Base-by-base conservation (phyloP, 2,797 vertebrate genomes). In the Pipistrellus pygmaeus region DNA sequence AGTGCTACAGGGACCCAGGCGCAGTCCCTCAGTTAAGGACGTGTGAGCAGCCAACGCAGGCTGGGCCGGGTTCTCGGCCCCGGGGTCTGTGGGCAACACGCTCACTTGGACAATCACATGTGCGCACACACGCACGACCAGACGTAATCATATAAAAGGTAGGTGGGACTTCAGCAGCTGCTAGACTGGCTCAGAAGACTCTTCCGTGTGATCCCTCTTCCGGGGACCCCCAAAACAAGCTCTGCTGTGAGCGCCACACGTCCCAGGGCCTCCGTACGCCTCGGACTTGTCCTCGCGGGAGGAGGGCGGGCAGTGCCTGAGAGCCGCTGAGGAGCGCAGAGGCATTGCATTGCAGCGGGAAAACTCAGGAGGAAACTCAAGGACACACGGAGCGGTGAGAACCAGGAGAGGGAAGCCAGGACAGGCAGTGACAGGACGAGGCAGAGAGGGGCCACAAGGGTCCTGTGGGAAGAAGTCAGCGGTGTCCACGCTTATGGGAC, bases 251-350 rank as follows among this genome's bases (percentile, higher is more conserved):
- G 80, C 3, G 5, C 64, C 2, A 0, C 68, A 86, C 84, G 2
- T 66, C 48, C 93, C 80, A 4, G 48, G 17, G 89, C 69, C 82
- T 89, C 91, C 89, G 85, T 44, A 95, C 55, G 27, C 84, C 3
- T 0, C 3, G 0, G 55, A 57, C 10, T 4, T 38, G 96, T 75
- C 94, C 89, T 95, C 77, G 90, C 53, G 23, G 94, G 2, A 14
- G 60, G 85, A 25, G 44, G 75, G 18, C 9, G 85, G 91, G 92
- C 4, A 12, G 90, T 94, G 97, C 88, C 25, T 92, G 78, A 97
- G 97, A 97, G 98, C 97, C 97, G 97, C 97, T 90, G 98, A 32
- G 51, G 97, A 76, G 93, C 91, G 97, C 60, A 92, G 97, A 98
- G 98, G 97, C 94, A 76, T 96, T 13, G 1, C 96, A 84, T 44